Conservation (phyloP, 2,797 vertebrate genomes). For the Enteromius unitaeniatus region DNA sequence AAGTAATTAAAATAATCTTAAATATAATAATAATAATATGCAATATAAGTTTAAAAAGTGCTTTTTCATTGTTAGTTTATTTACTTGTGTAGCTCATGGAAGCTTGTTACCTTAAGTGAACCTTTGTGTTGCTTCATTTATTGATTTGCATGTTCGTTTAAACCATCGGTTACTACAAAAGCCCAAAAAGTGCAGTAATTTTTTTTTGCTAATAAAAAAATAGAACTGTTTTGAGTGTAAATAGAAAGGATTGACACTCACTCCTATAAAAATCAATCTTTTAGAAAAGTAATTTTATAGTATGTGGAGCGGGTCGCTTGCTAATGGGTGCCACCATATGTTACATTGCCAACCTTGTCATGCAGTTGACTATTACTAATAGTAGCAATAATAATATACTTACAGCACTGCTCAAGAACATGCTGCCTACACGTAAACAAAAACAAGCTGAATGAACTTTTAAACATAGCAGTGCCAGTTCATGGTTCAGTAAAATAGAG, state of each 20-base stretch:
- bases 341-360: not conserved
- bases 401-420: not conserved
- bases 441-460: not conserved
- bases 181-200: not conserved
- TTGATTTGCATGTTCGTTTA: not conserved
- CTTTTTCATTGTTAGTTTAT: slow-evolving; percentile 4
- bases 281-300: not conserved
- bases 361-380: not conserved
- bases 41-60: not conserved
- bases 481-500: not conserved
- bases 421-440: not conserved
- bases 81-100: not conserved
- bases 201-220: not conserved
- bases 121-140: not conserved
- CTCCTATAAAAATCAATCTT: not conserved
- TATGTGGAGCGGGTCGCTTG: not conserved
- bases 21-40: not conserved
- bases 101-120: not conserved
- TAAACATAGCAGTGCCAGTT: not conserved
- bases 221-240: not conserved
- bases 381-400: not conserved
- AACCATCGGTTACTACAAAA: not conserved
- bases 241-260: not conserved
- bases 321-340: not conserved
- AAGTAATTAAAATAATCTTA: not conserved